These are phyloP conservation scores for Gadopsis marmoratus DNA, from an alignment of 2,797 vertebrate genomes.

Conservation along the genomic window DNA sequence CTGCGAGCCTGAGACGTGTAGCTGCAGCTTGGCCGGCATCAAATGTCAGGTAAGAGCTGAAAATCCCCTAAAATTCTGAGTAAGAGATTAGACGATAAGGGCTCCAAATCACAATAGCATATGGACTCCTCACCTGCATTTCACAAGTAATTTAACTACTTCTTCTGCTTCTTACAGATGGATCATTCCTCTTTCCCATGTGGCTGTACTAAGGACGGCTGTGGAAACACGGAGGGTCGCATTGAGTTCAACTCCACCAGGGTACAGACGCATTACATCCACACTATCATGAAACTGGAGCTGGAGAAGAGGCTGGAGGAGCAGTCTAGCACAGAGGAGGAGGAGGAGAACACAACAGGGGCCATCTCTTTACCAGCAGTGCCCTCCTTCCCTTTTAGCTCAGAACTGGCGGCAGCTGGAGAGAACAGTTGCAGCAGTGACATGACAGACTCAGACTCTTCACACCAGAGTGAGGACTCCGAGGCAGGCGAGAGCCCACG, in stretches of 20 bases:
- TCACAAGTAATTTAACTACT: conserved; percentile 20
- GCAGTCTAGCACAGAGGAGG: conserved; percentile 79
- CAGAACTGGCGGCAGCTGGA: conserved; percentile 81
- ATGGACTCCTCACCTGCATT: neutral
- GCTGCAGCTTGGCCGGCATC: conserved; percentile 95
- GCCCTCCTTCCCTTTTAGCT: conserved; percentile 88
- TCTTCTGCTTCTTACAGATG: conserved; percentile 84
- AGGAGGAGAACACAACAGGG: conserved; percentile 62
- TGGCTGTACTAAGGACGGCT: conserved; percentile 94
- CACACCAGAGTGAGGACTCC: conserved; percentile 87
- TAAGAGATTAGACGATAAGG: neutral
- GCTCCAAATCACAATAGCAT: neutral
- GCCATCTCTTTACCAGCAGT: conserved; percentile 66
- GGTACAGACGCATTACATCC: conserved; percentile 96
- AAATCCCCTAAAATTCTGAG: neutral
- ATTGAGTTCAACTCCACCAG: conserved; percentile 96
- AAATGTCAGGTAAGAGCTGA: conserved; percentile 92
- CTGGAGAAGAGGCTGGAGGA: conserved; percentile 92
- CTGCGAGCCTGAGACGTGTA: conserved; percentile 96
- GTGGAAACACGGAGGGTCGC: conserved; percentile 93
- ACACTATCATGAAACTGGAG: conserved; percentile 97
- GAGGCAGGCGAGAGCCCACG: conserved; percentile 74
- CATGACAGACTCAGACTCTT: conserved; percentile 92
- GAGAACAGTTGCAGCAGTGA: conserved; percentile 96
- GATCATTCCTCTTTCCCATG: conserved; percentile 98